Conservation (phyloP, 2,113 vertebrate species). For the Narcine bancroftii region DNA sequence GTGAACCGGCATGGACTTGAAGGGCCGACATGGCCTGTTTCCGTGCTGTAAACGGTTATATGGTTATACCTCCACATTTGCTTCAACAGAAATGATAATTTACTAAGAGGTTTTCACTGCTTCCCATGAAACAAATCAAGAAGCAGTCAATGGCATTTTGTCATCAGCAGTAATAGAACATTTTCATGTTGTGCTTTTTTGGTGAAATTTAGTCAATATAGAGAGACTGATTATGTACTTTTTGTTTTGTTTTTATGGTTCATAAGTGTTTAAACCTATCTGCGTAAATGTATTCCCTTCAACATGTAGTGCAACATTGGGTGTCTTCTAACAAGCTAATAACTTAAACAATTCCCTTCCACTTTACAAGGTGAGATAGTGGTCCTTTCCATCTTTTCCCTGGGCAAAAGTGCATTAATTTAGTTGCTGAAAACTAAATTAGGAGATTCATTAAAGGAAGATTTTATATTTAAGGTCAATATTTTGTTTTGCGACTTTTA, state of each 20-base stretch:
- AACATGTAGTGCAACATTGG: background rate
- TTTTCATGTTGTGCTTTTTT: background rate
- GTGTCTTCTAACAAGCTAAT: constrained; percentile 1
- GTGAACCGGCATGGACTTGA: too few relatives aligned
- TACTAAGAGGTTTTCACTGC: background rate
- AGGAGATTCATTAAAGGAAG: background rate
- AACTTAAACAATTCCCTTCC: background rate
- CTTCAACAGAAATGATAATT: background rate
- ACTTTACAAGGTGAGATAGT: background rate
- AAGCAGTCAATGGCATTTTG: background rate
- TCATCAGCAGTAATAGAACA: background rate
- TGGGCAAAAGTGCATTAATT: background rate
- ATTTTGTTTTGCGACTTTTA: background rate
- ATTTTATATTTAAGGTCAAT: background rate
- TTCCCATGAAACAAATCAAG: background rate
- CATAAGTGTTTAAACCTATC: background rate
- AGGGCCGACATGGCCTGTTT: too few relatives aligned
- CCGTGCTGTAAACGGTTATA: too few relatives aligned
- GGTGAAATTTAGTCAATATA: background rate
- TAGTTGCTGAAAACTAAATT: constrained; percentile 24
- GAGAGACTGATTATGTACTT: background rate
- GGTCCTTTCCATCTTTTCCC: background rate
- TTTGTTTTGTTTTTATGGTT: background rate
- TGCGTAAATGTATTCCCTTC: background rate
- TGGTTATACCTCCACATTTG: background rate